These are phyloP conservation scores for Cryptosula pallasiana DNA, from an alignment of 2,888 invertebrate species.

Conservation along the genomic window DNA sequence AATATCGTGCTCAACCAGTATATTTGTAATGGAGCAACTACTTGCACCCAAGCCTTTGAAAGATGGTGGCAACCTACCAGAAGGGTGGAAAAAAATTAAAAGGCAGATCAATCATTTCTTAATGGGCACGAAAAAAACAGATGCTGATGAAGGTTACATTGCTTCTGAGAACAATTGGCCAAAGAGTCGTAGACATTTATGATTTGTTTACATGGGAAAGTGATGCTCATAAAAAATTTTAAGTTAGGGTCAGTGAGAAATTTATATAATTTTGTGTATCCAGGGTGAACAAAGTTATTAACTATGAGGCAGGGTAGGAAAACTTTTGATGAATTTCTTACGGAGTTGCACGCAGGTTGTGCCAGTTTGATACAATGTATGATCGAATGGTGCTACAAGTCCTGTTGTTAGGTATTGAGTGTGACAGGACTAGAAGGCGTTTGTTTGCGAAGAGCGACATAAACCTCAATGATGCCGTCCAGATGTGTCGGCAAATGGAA, in stretches of 20 bases:
- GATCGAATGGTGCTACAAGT: background rate
- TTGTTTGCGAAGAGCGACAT: background rate
- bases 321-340: background rate
- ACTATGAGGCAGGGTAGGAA: background rate
- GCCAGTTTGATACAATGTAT: background rate
- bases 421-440: background rate
- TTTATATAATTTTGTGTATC: background rate
- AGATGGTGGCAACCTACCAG: constrained; percentile 3
- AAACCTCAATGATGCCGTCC: background rate
- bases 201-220: background rate
- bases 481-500: background rate
- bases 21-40: background rate
- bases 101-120: background rate
- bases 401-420: background rate
- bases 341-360: background rate
- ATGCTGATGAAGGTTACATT: background rate
- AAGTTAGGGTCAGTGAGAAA: background rate
- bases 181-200: background rate
- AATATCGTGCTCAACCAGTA: background rate
- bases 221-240: background rate
- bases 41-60: background rate
- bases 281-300: background rate
- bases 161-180: background rate
- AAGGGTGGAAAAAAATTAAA: background rate
- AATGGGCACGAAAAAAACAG: constrained; percentile 10